phyloP scores from a whole-genome alignment of 2,888 invertebrate species.

The Dendrolimus houi region DNA sequence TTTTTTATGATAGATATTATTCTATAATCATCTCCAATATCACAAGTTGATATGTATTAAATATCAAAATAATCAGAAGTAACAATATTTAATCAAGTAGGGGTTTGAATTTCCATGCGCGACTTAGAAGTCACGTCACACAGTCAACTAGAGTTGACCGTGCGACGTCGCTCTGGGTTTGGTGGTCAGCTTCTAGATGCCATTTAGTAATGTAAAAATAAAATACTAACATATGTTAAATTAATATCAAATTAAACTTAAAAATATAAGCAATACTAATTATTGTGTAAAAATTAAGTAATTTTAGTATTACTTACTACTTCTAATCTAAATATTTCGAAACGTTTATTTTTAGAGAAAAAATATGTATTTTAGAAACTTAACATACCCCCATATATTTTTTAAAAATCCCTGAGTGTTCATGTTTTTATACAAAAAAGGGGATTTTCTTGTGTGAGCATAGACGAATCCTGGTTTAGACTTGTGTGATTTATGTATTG shows the following conservation, averaged over 20 bases:
- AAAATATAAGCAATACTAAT: conserved; percentile 9
- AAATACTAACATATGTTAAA: conserved; percentile 2
- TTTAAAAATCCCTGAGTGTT: conserved; percentile 6
- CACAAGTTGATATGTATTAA: no score
- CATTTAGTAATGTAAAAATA: no score
- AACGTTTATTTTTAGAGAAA: conserved; percentile 11
- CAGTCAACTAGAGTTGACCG: no score
- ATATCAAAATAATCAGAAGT: no score
- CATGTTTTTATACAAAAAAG: conserved; percentile 1
- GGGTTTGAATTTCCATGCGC: no score
- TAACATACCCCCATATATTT: conserved; percentile 1
- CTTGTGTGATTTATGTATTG: neutral
- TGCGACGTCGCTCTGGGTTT: no score
- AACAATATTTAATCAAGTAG: no score
- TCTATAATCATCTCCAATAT: no score
- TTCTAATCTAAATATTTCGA: neutral
- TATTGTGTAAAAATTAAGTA: neutral
- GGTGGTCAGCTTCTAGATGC: no score
- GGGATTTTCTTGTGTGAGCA: neutral
- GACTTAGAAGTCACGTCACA: no score
- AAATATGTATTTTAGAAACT: conserved; percentile 3
- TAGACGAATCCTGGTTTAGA: neutral
- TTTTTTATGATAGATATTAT: no score
- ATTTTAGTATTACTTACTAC: neutral
- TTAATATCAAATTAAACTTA: conserved; percentile 1